Evolutionary conservation across 2,888 invertebrate species (phyloP).

Genomic region (Microchrysa polita): DNA sequence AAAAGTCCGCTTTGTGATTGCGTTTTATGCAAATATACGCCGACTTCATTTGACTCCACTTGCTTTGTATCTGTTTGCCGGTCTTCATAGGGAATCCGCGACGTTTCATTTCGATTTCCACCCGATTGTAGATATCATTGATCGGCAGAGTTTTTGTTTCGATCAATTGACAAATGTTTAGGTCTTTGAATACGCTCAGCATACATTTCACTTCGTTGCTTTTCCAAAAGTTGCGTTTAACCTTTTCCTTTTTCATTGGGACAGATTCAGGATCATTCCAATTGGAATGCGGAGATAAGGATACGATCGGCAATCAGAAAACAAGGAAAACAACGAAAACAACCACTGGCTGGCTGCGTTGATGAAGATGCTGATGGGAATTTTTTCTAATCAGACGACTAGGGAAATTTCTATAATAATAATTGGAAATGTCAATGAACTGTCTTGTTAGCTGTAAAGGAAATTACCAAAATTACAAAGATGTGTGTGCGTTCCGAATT

Average conservation of each 20-base stretch:
- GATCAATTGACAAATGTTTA: constrained; percentile 42
- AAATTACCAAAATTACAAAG: too few relatives aligned
- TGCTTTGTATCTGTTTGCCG: constrained; percentile 47
- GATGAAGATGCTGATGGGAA: not conserved
- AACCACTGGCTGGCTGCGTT: constrained; percentile 1
- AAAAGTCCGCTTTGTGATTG: constrained; percentile 47
- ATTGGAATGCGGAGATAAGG: not conserved
- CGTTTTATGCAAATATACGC: constrained; percentile 46
- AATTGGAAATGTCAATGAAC: not conserved
- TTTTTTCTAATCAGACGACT: too few relatives aligned
- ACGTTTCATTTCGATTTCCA: constrained; percentile 43
- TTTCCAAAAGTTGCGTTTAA: constrained; percentile 45
- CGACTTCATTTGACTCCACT: constrained; percentile 48
- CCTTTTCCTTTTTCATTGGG: constrained; percentile 40
- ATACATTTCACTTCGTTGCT: constrained; percentile 45
- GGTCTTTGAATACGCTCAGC: constrained; percentile 46
- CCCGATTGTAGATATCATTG: constrained; percentile 45
- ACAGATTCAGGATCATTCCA: constrained; percentile 9
- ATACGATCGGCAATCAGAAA: not conserved
- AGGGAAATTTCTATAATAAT: too few relatives aligned
- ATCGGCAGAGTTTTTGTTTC: constrained; percentile 45
- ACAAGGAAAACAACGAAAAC: not conserved
- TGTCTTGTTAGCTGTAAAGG: too few relatives aligned
- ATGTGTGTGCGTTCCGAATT: too few relatives aligned
- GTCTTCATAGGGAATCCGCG: constrained; percentile 42